Base-by-base conservation (phyloP, 2,113 vertebrate species). In the Eublepharis macularius region DNA sequence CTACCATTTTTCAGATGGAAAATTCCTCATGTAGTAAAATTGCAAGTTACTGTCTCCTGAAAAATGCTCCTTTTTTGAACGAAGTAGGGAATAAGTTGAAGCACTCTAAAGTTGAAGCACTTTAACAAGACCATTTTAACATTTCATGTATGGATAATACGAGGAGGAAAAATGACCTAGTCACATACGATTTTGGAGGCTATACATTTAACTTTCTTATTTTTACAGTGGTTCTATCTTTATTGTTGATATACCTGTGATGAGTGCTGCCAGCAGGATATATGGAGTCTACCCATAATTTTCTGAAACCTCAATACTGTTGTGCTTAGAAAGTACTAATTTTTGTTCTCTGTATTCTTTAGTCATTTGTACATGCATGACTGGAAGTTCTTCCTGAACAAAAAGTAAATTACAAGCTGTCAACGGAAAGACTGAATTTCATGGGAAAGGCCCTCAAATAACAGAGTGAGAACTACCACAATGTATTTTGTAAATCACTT, bases 321-420 rank as follows among this genome's bases (percentile, higher is more conserved):
- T 0, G 41, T 86, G 65, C 85, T 91, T 91, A 88, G 87, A 92
- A 93, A 83, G 36, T 78, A 51, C 90, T 85, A 95, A 92, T 93
- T 95, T 95, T 92, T 84, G 85, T 88, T 65, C 76, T 80, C 86
- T 75, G 4, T 88, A 51, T 36, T 88, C 87, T 86, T 86, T 91
- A 39, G 83, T 84, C 83, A 57, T 60, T 65, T 1, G 51, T 92
- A 41, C 72, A 92, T 75, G 47, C 6, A 36, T 80, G 39, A 66
- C 72, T 89, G 63, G 86, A 93, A 91, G 86, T 78, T 39, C 81
- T 80, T 81, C 72, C 73, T 14, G 79, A 89, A 87, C 75, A 89
- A 85, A 16, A 78, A 93, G 77, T 19, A 92, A 95, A 89, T 91
- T 95, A 91, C 74, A 88, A 70, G 88, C 41, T 91, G n/a, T 43